A percentile compares a stretch with the other conserved stretches of the same genome.
These are phyloP conservation scores for Blomia tropicalis DNA, from an alignment of 2,888 invertebrate genomes.

Conservation along the genomic window DNA sequence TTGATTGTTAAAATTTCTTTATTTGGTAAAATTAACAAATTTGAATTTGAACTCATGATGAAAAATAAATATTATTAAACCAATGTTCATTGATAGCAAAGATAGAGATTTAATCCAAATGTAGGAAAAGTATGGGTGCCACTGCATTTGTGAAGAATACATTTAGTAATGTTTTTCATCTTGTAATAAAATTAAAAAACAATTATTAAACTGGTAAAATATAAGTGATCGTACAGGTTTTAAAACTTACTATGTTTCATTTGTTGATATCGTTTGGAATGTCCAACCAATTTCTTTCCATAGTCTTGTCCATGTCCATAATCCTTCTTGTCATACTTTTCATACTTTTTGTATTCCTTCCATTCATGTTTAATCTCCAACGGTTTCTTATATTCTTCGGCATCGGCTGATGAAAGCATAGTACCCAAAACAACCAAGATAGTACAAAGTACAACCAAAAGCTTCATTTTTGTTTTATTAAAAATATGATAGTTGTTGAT, in stretches of 20 bases:
- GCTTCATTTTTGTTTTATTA: neutral
- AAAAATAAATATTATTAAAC: too few species aligned
- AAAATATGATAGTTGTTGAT: too few species aligned
- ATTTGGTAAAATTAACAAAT: too few species aligned
- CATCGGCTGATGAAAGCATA: neutral
- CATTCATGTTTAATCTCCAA: neutral
- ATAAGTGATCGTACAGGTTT: neutral
- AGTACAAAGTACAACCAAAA: neutral
- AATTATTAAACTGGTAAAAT: neutral
- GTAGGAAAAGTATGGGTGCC: too few species aligned
- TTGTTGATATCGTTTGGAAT: constrained; percentile 3
- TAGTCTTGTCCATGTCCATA: neutral
- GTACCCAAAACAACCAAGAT: neutral
- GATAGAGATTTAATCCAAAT: too few species aligned
- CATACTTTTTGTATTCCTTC: neutral
- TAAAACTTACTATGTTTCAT: neutral
- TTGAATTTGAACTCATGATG: too few species aligned
- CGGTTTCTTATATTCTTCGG: neutral
- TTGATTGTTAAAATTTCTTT: too few species aligned
- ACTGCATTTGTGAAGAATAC: too few species aligned
- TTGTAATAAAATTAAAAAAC: neutral
- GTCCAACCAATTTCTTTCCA: neutral
- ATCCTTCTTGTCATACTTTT: neutral
- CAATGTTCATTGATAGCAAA: too few species aligned
- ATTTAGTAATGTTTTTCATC: neutral